A percentile compares a stretch with the other conserved stretches of the same genome.
These are phyloP conservation scores for Drosophila paranaensis DNA, from an alignment of 2,888 invertebrate species.

Conservation along the genomic window DNA sequence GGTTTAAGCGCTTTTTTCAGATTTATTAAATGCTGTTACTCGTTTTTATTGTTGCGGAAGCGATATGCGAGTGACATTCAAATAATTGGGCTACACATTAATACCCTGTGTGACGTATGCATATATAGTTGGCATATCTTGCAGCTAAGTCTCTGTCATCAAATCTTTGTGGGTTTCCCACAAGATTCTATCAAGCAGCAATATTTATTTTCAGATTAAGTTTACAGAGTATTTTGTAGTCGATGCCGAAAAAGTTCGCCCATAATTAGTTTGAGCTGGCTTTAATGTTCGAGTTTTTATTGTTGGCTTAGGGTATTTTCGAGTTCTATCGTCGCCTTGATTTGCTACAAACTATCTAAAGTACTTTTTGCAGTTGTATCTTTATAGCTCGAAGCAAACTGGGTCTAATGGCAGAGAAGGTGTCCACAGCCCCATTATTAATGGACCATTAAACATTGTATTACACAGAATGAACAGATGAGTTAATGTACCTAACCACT, in stretches of 20 bases:
- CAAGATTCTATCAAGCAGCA: not conserved
- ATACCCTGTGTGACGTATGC: constrained; percentile 6
- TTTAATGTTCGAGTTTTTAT: not conserved
- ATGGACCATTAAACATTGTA: not conserved
- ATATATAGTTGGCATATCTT: not conserved
- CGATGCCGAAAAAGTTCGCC: not conserved
- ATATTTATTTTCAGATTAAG: too few relatives aligned
- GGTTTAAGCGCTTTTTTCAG: constrained; percentile 30
- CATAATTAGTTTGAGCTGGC: constrained; percentile 12
- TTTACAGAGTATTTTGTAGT: constrained; percentile 21
- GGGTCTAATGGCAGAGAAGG: not conserved
- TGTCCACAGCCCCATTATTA: not conserved
- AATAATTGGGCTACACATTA: constrained; percentile 11
- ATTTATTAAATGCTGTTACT: constrained; percentile 43
- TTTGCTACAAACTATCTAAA: constrained; percentile 15
- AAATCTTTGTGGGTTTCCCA: not conserved
- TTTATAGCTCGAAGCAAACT: not conserved
- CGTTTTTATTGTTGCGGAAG: constrained; percentile 72
- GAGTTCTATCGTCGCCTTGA: constrained; percentile 33
- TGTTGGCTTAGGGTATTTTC: not conserved
- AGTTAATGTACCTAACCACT: not conserved
- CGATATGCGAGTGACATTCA: constrained; percentile 35
- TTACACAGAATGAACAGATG: not conserved
- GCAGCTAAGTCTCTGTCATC: not conserved
- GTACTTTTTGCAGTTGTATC: not conserved